Evolutionary conservation across 1,140 invertebrate species (phyloP).

Genomic region (Anagrus nilaparvatae): DNA sequence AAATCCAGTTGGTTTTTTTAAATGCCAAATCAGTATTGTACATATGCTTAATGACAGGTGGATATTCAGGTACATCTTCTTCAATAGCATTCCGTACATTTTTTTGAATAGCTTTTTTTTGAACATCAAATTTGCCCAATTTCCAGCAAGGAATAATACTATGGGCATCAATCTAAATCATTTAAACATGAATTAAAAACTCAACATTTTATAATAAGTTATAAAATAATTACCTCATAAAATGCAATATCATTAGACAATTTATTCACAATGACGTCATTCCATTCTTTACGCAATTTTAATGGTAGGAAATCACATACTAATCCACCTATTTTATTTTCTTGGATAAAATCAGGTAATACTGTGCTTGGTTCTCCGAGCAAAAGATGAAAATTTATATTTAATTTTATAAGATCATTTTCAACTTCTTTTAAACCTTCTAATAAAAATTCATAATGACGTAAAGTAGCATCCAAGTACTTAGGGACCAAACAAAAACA

Average conservation of each 20-base stretch:
- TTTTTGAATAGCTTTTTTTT: constrained; percentile 72
- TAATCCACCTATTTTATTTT: constrained; percentile 65
- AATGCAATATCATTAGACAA: constrained; percentile 65
- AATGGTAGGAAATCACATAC: constrained; percentile 78
- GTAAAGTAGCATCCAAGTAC: constrained; percentile 69
- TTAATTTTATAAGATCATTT: constrained; percentile 57
- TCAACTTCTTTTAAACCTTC: constrained; percentile 65
- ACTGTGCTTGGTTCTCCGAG: constrained; percentile 58
- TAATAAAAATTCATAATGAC: constrained; percentile 70
- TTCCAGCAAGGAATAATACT: constrained; percentile 80
- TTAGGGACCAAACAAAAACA: constrained; percentile 72
- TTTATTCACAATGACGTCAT: constrained; percentile 54
- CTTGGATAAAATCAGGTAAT: constrained; percentile 58
- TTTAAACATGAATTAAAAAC: neutral
- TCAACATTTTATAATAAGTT: too few species aligned
- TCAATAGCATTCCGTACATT: constrained; percentile 72
- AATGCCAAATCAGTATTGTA: constrained; percentile 36
- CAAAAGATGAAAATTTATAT: constrained; percentile 71
- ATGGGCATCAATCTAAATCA: constrained; percentile 64
- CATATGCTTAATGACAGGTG: constrained; percentile 68
- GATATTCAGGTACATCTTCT: constrained; percentile 72
- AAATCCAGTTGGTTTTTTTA: constrained; percentile 58
- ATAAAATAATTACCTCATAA: constrained; percentile 53
- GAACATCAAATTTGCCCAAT: constrained; percentile 79
- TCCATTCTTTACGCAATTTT: constrained; percentile 56